Base-by-base conservation (phyloP, 2,113 vertebrate genomes). In the Lucifuga dentata region DNA sequence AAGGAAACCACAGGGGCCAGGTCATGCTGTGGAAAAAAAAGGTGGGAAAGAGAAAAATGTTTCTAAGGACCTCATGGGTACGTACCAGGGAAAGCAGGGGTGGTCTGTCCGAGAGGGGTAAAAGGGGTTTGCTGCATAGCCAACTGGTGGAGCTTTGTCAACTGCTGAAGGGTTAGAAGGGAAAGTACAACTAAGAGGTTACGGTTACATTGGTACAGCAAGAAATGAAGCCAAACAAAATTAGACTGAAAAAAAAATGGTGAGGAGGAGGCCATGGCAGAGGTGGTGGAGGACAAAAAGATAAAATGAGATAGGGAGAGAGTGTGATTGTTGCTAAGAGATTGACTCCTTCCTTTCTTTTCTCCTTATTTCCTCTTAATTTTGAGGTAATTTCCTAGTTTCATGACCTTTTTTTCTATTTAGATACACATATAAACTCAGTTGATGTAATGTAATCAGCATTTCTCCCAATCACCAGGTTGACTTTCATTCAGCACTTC, bases 141-240 rank as follows among this genome's bases (percentile, higher is more conserved):
- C 97, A 99, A 93, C 96, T 99, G 97, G 96, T 99, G 97, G 94
- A 99, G 97, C 96, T 99, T 99, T 96, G 95, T 99, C 97, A 99
- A 95, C 97, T 99, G 97, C 97, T 98, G 95, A 95, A 88, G 95
- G 96, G 91, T 96, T 94, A 93, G 93, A 95, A 96, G 95, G 96
- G 96, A 98, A 95, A 97, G 90, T 93, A 98, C 94, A 98, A 92
- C 97, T 97, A 96, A 96, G 95, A 96, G 95, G 94, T 98, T 95
- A 97, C 96, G 94, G 80, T 94, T 91, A 92, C 92, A 95, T 90
- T 95, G 92, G 94, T 93, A 95, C 93, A 96, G 92, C 71, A 52
- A 94, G 78, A 92, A 92, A 94, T 91, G 83, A 94, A 94, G 83
- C 86, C 74, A 94, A 87, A 26, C 78, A 74, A 91, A 94, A 94